Conservation (phyloP, 2,797 vertebrate species). For the Gadopsis bispinosus region DNA sequence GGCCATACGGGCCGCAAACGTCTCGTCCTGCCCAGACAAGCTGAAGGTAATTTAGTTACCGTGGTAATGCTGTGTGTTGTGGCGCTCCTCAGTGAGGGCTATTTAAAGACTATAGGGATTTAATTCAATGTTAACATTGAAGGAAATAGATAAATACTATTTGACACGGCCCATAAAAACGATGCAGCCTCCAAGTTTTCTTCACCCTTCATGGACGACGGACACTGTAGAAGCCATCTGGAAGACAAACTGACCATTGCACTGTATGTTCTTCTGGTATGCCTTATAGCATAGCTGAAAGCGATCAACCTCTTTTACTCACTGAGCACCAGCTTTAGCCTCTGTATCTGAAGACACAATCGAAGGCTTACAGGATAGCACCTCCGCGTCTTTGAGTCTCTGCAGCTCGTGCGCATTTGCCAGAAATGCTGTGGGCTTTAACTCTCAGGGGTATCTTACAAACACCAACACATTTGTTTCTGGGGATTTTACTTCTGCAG, state of each 20-base stretch:
- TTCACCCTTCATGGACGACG: slow-evolving; percentile 19
- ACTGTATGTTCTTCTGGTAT: slow-evolving; percentile 1
- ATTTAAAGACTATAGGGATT: slow-evolving; percentile 52
- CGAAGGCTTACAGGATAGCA: slow-evolving; percentile 9
- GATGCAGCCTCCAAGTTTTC: slow-evolving; percentile 20
- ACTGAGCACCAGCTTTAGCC: background rate
- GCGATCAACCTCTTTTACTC: slow-evolving; percentile 20
- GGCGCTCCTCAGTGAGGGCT: slow-evolving; percentile 24
- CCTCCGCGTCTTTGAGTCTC: slow-evolving; percentile 22
- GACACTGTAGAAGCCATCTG: slow-evolving; percentile 25
- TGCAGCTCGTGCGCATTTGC: slow-evolving; percentile 28
- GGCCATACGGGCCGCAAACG: slow-evolving; percentile 46
- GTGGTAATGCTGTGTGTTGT: slow-evolving; percentile 59
- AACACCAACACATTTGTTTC: slow-evolving; percentile 36
- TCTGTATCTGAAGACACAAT: slow-evolving; percentile 21
- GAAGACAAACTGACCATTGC: slow-evolving; percentile 22
- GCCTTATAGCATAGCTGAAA: background rate
- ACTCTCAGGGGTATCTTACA: slow-evolving; percentile 35
- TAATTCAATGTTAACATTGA: slow-evolving; percentile 64
- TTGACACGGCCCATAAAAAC: slow-evolving; percentile 50
- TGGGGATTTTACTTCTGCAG: slow-evolving; percentile 33
- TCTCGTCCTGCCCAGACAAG: slow-evolving; percentile 68
- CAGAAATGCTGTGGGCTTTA: slow-evolving; percentile 31
- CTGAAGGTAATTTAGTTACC: slow-evolving; percentile 66
- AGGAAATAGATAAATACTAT: slow-evolving; percentile 63